Conservation (phyloP, 2,888 invertebrate species). For the Nesidiocoris tenuis region DNA sequence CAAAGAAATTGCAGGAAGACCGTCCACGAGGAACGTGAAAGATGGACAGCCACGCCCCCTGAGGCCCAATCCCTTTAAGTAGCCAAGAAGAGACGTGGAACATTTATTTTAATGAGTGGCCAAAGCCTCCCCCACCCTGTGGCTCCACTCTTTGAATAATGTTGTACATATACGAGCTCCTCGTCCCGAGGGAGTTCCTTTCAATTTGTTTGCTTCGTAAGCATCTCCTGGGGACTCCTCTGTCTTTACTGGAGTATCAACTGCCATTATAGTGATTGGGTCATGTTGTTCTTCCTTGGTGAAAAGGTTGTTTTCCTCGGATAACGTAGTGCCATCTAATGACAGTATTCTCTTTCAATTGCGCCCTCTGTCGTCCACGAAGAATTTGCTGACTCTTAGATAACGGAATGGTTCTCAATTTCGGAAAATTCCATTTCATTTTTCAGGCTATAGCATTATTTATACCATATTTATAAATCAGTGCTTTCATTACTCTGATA, state of each 20-base stretch:
- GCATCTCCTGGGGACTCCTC: neutral
- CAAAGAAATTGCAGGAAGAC: neutral
- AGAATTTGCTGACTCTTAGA: too few relatives aligned
- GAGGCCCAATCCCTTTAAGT: conserved; percentile 6
- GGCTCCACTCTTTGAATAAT: conserved; percentile 24
- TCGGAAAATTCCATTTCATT: too few relatives aligned
- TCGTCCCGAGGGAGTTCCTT: conserved; percentile 13
- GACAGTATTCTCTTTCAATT: too few relatives aligned
- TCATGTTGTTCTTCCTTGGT: neutral
- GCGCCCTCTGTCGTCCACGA: too few relatives aligned
- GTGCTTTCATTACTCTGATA: too few relatives aligned
- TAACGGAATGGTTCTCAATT: too few relatives aligned
- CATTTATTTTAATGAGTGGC: conserved; percentile 32
- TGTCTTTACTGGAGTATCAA: neutral
- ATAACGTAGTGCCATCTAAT: too few relatives aligned
- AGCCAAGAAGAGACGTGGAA: conserved; percentile 19
- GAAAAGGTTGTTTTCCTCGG: too few relatives aligned
- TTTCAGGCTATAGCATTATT: too few relatives aligned
- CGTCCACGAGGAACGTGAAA: conserved; percentile 2
- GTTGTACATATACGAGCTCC: conserved; percentile 6
- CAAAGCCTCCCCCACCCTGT: neutral
- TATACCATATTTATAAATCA: too few relatives aligned
- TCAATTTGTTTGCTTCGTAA: conserved; percentile 25
- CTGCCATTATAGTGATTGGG: neutral
- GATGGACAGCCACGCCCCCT: conserved; percentile 24